Evolutionary conservation across 2,888 invertebrate species (phyloP).

Genomic region (Amorpha juglandis): DNA sequence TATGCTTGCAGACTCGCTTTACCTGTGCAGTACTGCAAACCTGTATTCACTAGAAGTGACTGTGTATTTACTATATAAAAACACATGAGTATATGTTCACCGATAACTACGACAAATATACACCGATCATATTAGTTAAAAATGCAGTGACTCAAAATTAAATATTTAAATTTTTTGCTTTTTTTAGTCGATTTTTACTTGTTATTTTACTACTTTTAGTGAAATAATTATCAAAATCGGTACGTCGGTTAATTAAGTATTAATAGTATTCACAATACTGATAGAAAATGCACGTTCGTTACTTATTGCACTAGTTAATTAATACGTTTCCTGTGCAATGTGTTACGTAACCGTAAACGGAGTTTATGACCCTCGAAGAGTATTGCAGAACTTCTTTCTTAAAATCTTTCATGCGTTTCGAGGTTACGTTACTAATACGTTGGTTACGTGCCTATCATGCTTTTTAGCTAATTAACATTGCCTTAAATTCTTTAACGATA

Average conservation of each 20-base stretch:
- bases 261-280: constrained; percentile 44
- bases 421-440: constrained; percentile 20
- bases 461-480: neutral
- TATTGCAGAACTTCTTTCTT: constrained; percentile 29
- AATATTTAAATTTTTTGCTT: too few relatives aligned
- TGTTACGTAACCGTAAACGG: constrained; percentile 53
- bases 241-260: neutral
- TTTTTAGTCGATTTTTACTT: too few relatives aligned
- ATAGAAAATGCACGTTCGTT: constrained; percentile 55
- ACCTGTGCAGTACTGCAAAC: too few relatives aligned
- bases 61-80: too few relatives aligned
- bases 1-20: neutral
- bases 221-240: too few relatives aligned
- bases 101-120: too few relatives aligned
- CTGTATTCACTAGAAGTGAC: too few relatives aligned
- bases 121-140: too few relatives aligned
- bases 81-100: too few relatives aligned
- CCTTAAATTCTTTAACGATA: constrained; percentile 8
- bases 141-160: too few relatives aligned
- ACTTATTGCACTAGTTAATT: constrained; percentile 58
- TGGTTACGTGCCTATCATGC: constrained; percentile 17
- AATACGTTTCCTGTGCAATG: constrained; percentile 58
- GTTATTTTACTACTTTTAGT: too few relatives aligned
- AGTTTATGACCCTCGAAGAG: constrained; percentile 48
- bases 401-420: constrained; percentile 24